Evolutionary conservation across 2,113 vertebrate species (phyloP), one percentile per base, ranked within the genome.

Genomic region (Pogonocichla stellata): DNA sequence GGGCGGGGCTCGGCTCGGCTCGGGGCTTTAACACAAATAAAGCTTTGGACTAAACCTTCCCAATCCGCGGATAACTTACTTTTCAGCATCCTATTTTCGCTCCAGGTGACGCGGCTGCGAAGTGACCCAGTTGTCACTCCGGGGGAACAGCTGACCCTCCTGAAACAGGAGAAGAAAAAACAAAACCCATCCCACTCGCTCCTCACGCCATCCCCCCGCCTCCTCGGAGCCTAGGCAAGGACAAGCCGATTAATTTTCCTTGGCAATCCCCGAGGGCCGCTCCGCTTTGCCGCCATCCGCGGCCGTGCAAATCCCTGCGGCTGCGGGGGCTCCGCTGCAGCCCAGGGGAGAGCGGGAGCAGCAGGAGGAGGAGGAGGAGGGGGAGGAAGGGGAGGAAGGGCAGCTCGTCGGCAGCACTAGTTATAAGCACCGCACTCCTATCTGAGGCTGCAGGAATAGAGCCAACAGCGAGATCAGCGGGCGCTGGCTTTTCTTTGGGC

Each of bases 341-440:
- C 10, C 34, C 50, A 1, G 29, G 57, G 29, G 12, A 4, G 6
- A 33, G 34, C 47, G 9, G 45, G 45, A 47, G 20, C 45, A 47
- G 45, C 10, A 53, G 47, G 18, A 15, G 31, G 33, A n/a, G 33
- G 18, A 40, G 31, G 58, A 17, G 18, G 38, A 38, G 38, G 38
- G 34, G 10, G 15, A 51, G 8, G 65, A 51, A 5, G 31, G 34
- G 3, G 69, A 87, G 20, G 67, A 83, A 83, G 61, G 23, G 58
- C 47, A 89, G 57, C 36, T 79, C 10, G 0, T 12, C 4, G 12
- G 50, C 2, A 2, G 26, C 8, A 17, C 51, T 23, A 17, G 14
- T 22, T 17, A 2, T 2, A 62, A 26, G 31, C 36, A 10, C 20
- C 0, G 9, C 2, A 0, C 20, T 47, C 15, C 29, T 6, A 1